Evolutionary conservation across 1,140 invertebrate genomes (phyloP).

Genomic region (Lordiphosa mommai): DNA sequence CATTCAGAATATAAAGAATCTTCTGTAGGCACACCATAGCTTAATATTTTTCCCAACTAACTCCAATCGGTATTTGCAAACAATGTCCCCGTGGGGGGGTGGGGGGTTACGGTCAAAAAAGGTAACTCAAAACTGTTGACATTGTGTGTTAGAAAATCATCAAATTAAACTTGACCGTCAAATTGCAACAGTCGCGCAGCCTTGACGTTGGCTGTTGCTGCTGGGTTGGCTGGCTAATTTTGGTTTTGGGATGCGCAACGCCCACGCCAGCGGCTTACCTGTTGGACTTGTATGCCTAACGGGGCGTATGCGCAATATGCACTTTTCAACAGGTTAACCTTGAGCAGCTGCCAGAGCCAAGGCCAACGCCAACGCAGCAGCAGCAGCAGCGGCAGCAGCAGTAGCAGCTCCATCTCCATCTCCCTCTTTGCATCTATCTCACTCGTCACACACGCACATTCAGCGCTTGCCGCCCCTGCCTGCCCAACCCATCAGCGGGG

Average conservation of each 20-base stretch:
- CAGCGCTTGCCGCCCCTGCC: conserved; percentile 51
- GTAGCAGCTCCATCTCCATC: neutral
- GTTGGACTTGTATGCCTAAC: conserved; percentile 35
- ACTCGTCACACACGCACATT: conserved; percentile 13
- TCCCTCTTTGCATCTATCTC: neutral
- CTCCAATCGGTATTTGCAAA: too few relatives aligned
- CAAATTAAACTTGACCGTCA: too few relatives aligned
- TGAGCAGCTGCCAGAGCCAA: conserved; percentile 21
- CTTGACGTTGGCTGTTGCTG: neutral
- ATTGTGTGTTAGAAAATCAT: too few relatives aligned
- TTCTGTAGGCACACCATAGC: too few relatives aligned
- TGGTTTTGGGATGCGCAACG: conserved; percentile 18
- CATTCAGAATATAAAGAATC: too few relatives aligned
- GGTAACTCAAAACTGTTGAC: too few relatives aligned
- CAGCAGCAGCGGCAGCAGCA: neutral
- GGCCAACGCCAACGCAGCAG: neutral
- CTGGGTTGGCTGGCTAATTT: neutral
- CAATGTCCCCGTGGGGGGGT: too few relatives aligned
- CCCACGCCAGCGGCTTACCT: conserved; percentile 56
- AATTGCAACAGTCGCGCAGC: too few relatives aligned
- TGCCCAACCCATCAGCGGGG: neutral
- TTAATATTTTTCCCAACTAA: too few relatives aligned
- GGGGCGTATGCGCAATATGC: conserved; percentile 70
- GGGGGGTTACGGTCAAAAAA: too few relatives aligned
- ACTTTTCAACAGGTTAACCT: conserved; percentile 68